Percentiles rank a stretch among this genome's conserved stretches.
Evolutionary conservation across 2,888 invertebrate genomes (phyloP).

Genomic region (Agriopis leucophaearia): DNA sequence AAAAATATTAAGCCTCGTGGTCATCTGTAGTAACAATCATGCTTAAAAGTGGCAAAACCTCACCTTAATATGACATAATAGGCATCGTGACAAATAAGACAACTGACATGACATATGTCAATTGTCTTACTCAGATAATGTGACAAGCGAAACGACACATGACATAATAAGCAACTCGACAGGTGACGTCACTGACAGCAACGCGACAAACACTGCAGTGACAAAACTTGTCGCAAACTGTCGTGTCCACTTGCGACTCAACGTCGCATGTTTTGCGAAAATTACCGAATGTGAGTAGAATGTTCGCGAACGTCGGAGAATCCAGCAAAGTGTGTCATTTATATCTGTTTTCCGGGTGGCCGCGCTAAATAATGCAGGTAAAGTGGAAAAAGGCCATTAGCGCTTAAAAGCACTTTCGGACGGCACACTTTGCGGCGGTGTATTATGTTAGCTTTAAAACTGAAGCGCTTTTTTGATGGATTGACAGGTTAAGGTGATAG

Average conservation of each 20-base stretch:
- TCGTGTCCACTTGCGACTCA: not conserved
- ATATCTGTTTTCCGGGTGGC: conserved; percentile 66
- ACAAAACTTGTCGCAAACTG: not conserved
- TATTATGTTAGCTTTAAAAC: conserved; percentile 44
- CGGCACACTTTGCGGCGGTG: conserved; percentile 34
- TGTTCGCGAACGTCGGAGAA: conserved; percentile 13
- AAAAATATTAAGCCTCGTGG: too few species aligned
- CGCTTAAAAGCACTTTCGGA: conserved; percentile 62
- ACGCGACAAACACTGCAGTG: not conserved
- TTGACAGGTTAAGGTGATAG: conserved; percentile 23
- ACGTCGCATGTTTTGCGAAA: conserved; percentile 7
- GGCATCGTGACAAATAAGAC: too few species aligned
- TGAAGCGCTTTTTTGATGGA: conserved; percentile 38
- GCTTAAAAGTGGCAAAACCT: too few species aligned
- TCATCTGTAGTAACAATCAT: too few species aligned
- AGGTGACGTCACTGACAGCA: not conserved
- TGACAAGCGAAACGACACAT: not conserved
- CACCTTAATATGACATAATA: too few species aligned
- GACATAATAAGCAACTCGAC: not conserved
- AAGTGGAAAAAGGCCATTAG: conserved; percentile 62
- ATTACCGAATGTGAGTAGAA: conserved; percentile 16
- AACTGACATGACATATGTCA: too few species aligned
- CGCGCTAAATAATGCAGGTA: conserved; percentile 66
- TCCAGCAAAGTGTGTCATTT: conserved; percentile 59
- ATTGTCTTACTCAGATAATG: not conserved